Evolutionary conservation across 2,797 vertebrate species (phyloP), one percentile per base, ranked within the genome.

Genomic region (Fistularia commersonii): DNA sequence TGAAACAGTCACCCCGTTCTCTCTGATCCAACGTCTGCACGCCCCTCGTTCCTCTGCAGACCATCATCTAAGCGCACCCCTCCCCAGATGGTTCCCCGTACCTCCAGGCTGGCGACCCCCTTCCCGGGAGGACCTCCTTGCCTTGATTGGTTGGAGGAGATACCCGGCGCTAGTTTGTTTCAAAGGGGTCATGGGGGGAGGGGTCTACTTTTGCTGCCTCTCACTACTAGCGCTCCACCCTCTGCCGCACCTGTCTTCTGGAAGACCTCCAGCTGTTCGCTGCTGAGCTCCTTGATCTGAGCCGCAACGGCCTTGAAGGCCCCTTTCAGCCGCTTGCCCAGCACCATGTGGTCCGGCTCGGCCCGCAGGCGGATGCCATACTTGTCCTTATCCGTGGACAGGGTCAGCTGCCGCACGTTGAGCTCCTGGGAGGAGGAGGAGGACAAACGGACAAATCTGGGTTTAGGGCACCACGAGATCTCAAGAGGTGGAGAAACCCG

Each of bases 331-430:
- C 93, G 93, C 55, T 95, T 97, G 58, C 97, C 97, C 57, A 99
- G 91, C 48, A 99, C 94, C 93, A 97, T 96, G 90, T 98, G 95
- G 86, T 99, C 96, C 0, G 97, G 97, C 74, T 99, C 96, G 0
- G 97, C 97, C 77, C 94, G 79, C 64, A 99, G 88, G 6, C 83
- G 85, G 70, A 99, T 93, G 1, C 93, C 94, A 0, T 96, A 99
- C 50, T 90, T 91, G 71, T 91, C 92, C 80, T 99, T 99, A 80
- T 99, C 93, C 0, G 92, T 92, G 10, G 96, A 97, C 39, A 98
- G 72, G 0, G 96, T 99, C 70, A 99, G 80, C 64, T 90, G 87
- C 11, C 94, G 92, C 43, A 99, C 95, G 38, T 99, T 99, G 46
- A 99, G 88, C 76, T 99, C 97, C 97, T 98, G n/a, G n/a, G n/a